Conservation (phyloP, 2,888 invertebrate genomes). For the Philaethria dido region DNA sequence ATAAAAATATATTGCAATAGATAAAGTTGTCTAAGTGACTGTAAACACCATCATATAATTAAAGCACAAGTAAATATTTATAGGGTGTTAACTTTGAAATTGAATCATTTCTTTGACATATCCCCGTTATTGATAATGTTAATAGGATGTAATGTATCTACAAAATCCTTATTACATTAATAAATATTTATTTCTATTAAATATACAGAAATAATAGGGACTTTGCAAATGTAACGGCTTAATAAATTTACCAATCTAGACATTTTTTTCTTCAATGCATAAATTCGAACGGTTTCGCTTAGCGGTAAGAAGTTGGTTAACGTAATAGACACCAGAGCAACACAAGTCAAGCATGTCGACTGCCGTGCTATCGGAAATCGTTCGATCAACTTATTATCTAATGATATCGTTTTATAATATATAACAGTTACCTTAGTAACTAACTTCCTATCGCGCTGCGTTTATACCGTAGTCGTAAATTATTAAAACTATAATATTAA, state of each 20-base stretch:
- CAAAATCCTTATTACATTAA: constrained; percentile 11
- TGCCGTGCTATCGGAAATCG: constrained; percentile 40
- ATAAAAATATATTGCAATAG: background rate
- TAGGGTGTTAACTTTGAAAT: background rate
- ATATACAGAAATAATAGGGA: background rate
- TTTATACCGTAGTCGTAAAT: background rate
- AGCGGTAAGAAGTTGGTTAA: constrained; percentile 36
- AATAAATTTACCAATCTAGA: background rate
- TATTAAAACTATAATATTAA: background rate
- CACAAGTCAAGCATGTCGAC: constrained; percentile 38
- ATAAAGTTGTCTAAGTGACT: background rate
- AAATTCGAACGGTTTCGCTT: constrained; percentile 28
- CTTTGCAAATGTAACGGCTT: constrained; percentile 8
- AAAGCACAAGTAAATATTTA: constrained; percentile 32
- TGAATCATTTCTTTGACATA: background rate
- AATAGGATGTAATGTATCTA: background rate
- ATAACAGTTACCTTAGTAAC: constrained; percentile 30
- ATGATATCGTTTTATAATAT: constrained; percentile 33
- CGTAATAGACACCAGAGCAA: constrained; percentile 41
- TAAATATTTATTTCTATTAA: background rate
- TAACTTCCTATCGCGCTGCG: constrained; percentile 32
- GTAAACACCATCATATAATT: background rate
- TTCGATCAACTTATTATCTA: constrained; percentile 41
- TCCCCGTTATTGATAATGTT: background rate
- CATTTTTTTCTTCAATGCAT: constrained; percentile 22